Conservation (phyloP, 2,113 vertebrate genomes). For the Blennius ocellaris region DNA sequence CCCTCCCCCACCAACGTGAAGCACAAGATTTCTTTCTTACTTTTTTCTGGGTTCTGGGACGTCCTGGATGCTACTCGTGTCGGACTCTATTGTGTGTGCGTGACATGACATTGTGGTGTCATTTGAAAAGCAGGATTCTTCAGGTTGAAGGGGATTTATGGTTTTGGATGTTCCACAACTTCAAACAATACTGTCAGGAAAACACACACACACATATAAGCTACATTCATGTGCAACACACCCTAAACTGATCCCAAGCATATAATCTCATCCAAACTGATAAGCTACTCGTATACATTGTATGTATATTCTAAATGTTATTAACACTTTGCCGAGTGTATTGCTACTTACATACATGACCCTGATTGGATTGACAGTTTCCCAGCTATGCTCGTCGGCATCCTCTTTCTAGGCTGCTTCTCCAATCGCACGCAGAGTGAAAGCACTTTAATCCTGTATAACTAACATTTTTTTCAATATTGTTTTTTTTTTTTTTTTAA, state of each 20-base stretch:
- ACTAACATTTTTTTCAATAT: constrained; percentile 60
- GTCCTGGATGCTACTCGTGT: constrained; percentile 36
- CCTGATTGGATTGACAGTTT: constrained; percentile 27
- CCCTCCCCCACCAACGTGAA: constrained; percentile 47
- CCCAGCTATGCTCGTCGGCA: constrained; percentile 61
- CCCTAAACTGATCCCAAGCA: constrained; percentile 19
- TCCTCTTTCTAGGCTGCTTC: constrained; percentile 69
- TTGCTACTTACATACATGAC: constrained; percentile 45
- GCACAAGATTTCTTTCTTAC: constrained; percentile 45
- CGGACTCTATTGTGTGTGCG: constrained; percentile 46
- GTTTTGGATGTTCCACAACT: constrained; percentile 39
- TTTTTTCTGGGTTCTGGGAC: constrained; percentile 38
- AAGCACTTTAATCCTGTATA: constrained; percentile 85
- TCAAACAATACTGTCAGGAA: constrained; percentile 44
- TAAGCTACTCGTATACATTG: constrained; percentile 67
- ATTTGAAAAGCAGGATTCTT: constrained; percentile 61
- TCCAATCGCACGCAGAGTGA: constrained; percentile 63
- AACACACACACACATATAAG: constrained; percentile 43
- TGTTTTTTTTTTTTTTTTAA: constrained; percentile 75
- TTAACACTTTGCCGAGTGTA: constrained; percentile 58
- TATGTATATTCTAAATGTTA: constrained; percentile 51
- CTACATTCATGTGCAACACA: constrained; percentile 49
- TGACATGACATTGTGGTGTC: constrained; percentile 40
- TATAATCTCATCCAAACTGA: constrained; percentile 48
- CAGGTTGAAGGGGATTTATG: constrained; percentile 61